phyloP scores from a whole-genome alignment of 2,797 vertebrate genomes.

The Simalia tracyae region DNA sequence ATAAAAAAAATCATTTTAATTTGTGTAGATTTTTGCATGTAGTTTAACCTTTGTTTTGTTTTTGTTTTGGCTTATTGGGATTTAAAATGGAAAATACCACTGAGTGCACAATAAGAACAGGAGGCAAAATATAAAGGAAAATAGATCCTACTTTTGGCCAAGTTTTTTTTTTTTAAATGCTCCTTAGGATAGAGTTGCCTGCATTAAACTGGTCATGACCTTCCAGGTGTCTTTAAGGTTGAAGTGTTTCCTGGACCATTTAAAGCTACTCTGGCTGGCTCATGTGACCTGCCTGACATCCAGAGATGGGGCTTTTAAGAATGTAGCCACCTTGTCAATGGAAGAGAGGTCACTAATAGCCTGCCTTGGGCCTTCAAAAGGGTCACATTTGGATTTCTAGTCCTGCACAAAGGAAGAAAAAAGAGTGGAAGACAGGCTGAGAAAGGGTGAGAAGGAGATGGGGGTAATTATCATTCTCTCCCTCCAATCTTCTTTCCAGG shows the following conservation, averaged over 20 bases:
- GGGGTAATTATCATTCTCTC: slow-evolving; percentile 83
- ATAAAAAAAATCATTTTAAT: background rate
- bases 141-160: slow-evolving; percentile 55
- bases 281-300: slow-evolving; percentile 82
- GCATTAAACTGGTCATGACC: slow-evolving; percentile 82
- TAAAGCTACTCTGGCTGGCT: slow-evolving; percentile 74
- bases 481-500: slow-evolving; percentile 67
- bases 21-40: background rate
- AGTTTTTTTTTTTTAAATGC: slow-evolving; percentile 52
- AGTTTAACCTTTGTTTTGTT: slow-evolving; percentile 38
- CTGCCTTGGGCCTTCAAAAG: slow-evolving; percentile 82
- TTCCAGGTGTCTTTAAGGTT: slow-evolving; percentile 91
- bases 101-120: slow-evolving; percentile 40
- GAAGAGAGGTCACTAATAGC: slow-evolving; percentile 93
- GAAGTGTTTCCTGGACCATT: slow-evolving; percentile 87
- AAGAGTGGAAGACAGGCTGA: slow-evolving; percentile 25
- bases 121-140: background rate
- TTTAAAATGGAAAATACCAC: background rate
- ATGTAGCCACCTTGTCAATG: slow-evolving; percentile 86
- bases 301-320: slow-evolving; percentile 83
- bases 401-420: slow-evolving; percentile 61
- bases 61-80: background rate
- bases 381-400: slow-evolving; percentile 81
- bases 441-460: slow-evolving; percentile 27
- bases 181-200: slow-evolving; percentile 77